Percentiles rank a stretch among this genome's conserved stretches.
phyloP scores from a whole-genome alignment of 2,888 invertebrate genomes.

The Lasioglossum villosulum region DNA sequence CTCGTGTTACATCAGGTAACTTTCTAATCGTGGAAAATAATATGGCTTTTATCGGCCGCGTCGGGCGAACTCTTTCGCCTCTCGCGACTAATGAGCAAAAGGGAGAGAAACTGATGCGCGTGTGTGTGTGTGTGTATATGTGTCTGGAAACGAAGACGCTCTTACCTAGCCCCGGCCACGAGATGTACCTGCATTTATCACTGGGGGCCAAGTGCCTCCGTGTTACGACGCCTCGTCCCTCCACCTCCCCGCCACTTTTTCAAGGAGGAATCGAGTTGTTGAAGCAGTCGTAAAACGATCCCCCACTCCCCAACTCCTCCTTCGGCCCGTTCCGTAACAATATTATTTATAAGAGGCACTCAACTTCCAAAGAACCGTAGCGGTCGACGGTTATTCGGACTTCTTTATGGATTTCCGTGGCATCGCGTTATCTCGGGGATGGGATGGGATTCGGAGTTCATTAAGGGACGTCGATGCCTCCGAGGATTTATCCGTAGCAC shows the following conservation, averaged over 20 bases:
- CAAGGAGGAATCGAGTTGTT: constrained; percentile 18
- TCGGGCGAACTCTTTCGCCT: constrained; percentile 38
- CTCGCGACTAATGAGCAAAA: constrained; percentile 10
- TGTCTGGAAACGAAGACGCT: background rate
- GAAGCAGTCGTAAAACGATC: constrained; percentile 27
- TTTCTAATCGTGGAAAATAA: constrained; percentile 59
- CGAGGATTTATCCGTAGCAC: constrained; percentile 1
- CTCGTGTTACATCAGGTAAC: constrained; percentile 47
- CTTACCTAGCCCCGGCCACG: background rate
- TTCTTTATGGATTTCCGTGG: background rate
- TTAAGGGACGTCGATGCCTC: background rate
- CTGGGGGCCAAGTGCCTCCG: constrained; percentile 11
- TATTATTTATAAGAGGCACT: constrained; percentile 24
- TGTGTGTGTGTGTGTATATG: background rate
- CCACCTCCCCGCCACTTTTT: background rate
- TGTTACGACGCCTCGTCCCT: constrained; percentile 3
- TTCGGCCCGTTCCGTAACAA: constrained; percentile 4
- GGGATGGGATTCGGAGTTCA: constrained; percentile 21
- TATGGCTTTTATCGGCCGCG: constrained; percentile 44
- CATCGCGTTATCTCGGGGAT: background rate
- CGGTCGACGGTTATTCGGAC: background rate
- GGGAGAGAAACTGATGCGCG: background rate
- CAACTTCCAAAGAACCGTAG: constrained; percentile 21
- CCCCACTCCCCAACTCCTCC: too few species aligned
- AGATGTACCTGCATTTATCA: constrained; percentile 28